Percentiles rank a stretch among this genome's conserved stretches.
phyloP scores from a whole-genome alignment of 1,140 invertebrate genomes.

The Melitaea cinxia region DNA sequence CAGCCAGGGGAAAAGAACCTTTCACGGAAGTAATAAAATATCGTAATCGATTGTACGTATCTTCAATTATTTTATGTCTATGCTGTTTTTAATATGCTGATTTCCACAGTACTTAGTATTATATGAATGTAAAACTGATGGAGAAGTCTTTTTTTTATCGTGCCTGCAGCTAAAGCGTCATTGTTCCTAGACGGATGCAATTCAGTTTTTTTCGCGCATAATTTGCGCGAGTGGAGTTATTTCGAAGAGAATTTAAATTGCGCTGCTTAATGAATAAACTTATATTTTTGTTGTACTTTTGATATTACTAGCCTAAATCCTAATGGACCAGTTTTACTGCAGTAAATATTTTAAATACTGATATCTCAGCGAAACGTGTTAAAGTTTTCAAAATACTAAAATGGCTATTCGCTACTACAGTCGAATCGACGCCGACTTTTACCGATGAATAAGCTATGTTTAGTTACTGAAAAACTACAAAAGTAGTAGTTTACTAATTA shows the following conservation, averaged over 20 bases:
- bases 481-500: too few relatives aligned
- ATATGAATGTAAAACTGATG: constrained; percentile 60
- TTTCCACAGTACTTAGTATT: constrained; percentile 29
- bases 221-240: constrained; percentile 75
- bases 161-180: constrained; percentile 66
- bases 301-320: constrained; percentile 19
- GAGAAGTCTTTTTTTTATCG: constrained; percentile 63
- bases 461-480: too few relatives aligned
- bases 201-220: constrained; percentile 71
- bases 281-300: constrained; percentile 30
- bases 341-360: too few relatives aligned
- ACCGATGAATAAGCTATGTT: too few relatives aligned
- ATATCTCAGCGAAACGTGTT: too few relatives aligned
- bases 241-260: constrained; percentile 65
- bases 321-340: constrained; percentile 5
- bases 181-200: constrained; percentile 79
- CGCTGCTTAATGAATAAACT: constrained; percentile 46
- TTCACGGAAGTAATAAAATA: not conserved
- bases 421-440: too few relatives aligned
- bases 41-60: constrained; percentile 6
- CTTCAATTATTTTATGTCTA: constrained; percentile 8
- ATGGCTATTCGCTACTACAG: too few relatives aligned
- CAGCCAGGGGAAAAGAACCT: not conserved
- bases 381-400: too few relatives aligned
- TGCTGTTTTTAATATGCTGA: constrained; percentile 17